Percentiles rank a stretch among this genome's conserved stretches.
These are phyloP conservation scores for Thymelicus lineola DNA, from an alignment of 2,888 invertebrate genomes.

Conservation along the genomic window DNA sequence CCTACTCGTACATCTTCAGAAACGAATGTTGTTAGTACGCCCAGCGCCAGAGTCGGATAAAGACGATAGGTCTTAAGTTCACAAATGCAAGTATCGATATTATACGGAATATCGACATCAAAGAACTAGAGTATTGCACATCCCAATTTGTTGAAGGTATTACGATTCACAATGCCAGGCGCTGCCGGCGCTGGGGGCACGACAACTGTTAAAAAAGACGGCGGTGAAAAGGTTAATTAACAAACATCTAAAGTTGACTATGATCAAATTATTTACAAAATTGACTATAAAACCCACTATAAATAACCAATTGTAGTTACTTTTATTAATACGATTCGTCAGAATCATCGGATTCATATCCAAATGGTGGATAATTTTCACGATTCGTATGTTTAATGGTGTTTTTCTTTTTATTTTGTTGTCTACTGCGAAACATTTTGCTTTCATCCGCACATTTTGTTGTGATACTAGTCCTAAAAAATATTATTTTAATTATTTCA, in stretches of 20 bases:
- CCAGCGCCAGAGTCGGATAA: too few relatives aligned
- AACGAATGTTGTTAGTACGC: too few relatives aligned
- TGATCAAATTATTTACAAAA: not conserved
- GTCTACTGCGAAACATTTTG: slow-evolving; percentile 79
- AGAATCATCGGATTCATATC: slow-evolving; percentile 42
- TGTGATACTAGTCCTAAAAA: slow-evolving; percentile 82
- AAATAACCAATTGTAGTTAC: not conserved
- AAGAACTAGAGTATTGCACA: too few relatives aligned
- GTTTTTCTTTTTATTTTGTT: slow-evolving; percentile 53
- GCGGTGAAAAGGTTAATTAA: too few relatives aligned
- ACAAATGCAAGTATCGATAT: too few relatives aligned
- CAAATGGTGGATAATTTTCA: slow-evolving; percentile 44
- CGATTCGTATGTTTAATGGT: slow-evolving; percentile 38
- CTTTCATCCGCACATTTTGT: slow-evolving; percentile 87
- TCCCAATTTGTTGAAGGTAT: too few relatives aligned
- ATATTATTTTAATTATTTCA: not conserved
- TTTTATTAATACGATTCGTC: slow-evolving; percentile 45
- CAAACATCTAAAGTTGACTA: not conserved
- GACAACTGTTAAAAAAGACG: too few relatives aligned
- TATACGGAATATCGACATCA: too few relatives aligned
- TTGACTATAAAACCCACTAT: not conserved
- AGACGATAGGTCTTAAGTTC: too few relatives aligned
- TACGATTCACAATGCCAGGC: too few relatives aligned
- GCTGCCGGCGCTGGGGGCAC: too few relatives aligned
- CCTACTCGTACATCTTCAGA: too few relatives aligned